Conservation (phyloP, 1,140 invertebrate species). For the Bombus pyrosoma region DNA sequence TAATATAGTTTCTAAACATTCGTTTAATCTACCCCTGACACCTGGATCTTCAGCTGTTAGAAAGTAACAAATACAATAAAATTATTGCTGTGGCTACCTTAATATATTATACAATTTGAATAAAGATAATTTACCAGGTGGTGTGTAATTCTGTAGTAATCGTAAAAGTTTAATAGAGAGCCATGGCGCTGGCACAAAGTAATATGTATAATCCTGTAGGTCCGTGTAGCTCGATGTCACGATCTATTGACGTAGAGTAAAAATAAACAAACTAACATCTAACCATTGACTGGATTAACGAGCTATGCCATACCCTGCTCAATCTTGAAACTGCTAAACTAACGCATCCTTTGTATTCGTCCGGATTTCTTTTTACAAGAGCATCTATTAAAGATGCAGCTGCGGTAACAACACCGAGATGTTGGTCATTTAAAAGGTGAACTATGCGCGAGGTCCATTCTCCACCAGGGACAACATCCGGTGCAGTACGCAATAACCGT, state of each 20-base stretch:
- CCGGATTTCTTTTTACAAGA: constrained; percentile 98
- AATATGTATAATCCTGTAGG: constrained; percentile 99
- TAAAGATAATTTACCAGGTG: constrained; percentile 87
- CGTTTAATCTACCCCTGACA: constrained; percentile 96
- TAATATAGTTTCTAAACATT: constrained; percentile 99
- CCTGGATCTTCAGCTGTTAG: constrained; percentile 93
- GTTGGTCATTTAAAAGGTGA: constrained; percentile 99
- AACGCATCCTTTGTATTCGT: constrained; percentile 99
- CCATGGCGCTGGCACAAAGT: constrained; percentile 99
- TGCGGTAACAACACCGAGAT: constrained; percentile 99
- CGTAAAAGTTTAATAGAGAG: constrained; percentile 98
- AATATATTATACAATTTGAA: constrained; percentile 2
- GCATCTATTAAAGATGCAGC: constrained; percentile 99
- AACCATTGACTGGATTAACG: background rate
- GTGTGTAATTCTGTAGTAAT: constrained; percentile 98
- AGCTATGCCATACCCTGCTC: constrained; percentile 88
- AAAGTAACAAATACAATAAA: constrained; percentile 21
- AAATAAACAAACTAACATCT: constrained; percentile 8
- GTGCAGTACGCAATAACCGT: constrained; percentile 94
- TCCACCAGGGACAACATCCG: constrained; percentile 97
- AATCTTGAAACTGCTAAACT: constrained; percentile 98
- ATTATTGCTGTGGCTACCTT: background rate
- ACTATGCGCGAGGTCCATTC: constrained; percentile 99
- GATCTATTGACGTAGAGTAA: constrained; percentile 85
- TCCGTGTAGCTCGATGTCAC: constrained; percentile 99